Evolutionary conservation across 2,113 vertebrate genomes (phyloP).

Genomic region (Mesoclemmys tuberculata): DNA sequence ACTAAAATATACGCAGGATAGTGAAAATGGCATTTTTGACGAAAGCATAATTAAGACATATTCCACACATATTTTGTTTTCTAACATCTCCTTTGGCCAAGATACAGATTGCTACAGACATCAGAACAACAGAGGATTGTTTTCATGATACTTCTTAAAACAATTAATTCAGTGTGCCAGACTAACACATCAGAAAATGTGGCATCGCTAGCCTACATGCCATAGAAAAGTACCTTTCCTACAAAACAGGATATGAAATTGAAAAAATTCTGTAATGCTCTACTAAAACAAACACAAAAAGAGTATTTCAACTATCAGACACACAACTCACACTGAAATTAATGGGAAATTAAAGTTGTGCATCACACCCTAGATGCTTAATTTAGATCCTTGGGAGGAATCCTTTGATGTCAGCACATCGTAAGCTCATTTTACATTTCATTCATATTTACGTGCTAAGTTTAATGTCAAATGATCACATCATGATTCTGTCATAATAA

Average conservation of each 20-base stretch:
- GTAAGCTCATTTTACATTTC: constrained; percentile 14
- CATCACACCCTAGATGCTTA: constrained; percentile 12
- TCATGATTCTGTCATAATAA: constrained; percentile 21
- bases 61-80: not conserved
- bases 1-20: not conserved
- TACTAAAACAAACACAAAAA: not conserved
- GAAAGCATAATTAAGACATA: not conserved
- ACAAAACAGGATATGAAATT: constrained; percentile 15
- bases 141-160: not conserved
- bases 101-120: not conserved
- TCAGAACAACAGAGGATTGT: not conserved
- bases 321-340: not conserved
- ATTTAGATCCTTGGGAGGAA: constrained; percentile 44
- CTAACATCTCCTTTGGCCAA: not conserved
- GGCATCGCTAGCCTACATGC: not conserved
- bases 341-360: not conserved
- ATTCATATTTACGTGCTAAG: constrained; percentile 46
- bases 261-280: not conserved
- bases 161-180: not conserved
- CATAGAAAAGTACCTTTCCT: not conserved
- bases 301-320: constrained; percentile 17
- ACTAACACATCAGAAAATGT: not conserved
- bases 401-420: not conserved
- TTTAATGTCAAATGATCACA: constrained; percentile 55
- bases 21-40: not conserved